Conservation (phyloP, 2,888 invertebrate species). For the Cheilosia scutellata region DNA sequence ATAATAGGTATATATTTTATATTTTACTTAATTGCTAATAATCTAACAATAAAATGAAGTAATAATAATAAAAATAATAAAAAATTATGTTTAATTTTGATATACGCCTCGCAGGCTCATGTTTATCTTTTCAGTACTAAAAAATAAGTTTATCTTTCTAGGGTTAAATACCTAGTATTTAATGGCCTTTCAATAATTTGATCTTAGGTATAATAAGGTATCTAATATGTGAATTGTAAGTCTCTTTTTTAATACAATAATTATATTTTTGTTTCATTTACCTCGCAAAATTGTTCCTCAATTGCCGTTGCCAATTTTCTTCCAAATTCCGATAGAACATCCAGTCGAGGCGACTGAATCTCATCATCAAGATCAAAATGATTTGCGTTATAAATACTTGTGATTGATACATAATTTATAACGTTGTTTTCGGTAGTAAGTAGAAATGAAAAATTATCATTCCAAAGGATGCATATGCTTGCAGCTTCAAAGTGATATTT, state of each 20-base stretch:
- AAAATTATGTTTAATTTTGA: too few relatives aligned
- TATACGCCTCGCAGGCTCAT: background rate
- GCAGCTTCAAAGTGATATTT: constrained; percentile 77
- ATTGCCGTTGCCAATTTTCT: constrained; percentile 76
- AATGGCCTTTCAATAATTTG: too few relatives aligned
- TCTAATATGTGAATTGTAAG: too few relatives aligned
- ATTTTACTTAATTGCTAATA: too few relatives aligned
- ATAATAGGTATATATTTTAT: too few relatives aligned
- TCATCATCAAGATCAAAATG: constrained; percentile 21
- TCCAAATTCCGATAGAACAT: background rate
- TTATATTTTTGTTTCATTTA: constrained; percentile 76
- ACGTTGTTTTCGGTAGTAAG: constrained; percentile 29
- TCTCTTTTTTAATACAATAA: constrained; percentile 1
- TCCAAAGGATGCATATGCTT: constrained; percentile 80
- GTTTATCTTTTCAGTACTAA: too few relatives aligned
- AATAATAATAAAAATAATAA: too few relatives aligned
- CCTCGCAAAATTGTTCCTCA: constrained; percentile 78
- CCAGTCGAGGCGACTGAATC: background rate
- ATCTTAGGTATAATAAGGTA: too few relatives aligned
- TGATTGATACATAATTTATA: constrained; percentile 38
- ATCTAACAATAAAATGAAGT: too few relatives aligned
- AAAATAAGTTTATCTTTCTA: too few relatives aligned
- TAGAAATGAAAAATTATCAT: constrained; percentile 76
- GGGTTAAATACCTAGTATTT: too few relatives aligned
- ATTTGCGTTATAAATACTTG: constrained; percentile 74